Conservation (phyloP, 64 coral and sea anemone species). For the Montipora capricornis region DNA sequence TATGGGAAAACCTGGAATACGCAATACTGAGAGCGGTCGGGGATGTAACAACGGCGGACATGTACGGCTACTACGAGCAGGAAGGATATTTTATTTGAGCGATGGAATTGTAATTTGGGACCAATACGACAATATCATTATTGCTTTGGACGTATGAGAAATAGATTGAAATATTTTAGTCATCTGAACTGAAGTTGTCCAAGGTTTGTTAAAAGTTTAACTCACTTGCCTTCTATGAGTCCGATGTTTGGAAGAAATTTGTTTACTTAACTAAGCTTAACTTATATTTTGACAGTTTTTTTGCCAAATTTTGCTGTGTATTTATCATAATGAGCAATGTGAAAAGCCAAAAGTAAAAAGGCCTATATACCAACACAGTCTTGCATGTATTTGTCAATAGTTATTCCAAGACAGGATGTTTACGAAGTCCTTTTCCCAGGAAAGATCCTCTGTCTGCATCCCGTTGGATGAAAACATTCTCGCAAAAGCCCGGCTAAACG, state of each 20-base stretch:
- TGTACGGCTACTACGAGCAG: slow-evolving; percentile 60
- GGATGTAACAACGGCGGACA: slow-evolving; percentile 33
- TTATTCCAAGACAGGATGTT: neutral
- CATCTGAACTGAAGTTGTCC: too few relatives aligned
- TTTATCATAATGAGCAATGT: neutral
- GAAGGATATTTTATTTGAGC: slow-evolving; percentile 22
- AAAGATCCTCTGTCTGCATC: neutral
- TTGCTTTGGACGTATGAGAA: neutral
- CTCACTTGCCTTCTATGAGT: too few relatives aligned
- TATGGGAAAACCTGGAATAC: slow-evolving; percentile 57
- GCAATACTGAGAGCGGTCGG: slow-evolving; percentile 24
- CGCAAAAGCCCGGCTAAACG: too few relatives aligned
- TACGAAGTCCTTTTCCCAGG: neutral
- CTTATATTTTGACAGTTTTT: too few relatives aligned
- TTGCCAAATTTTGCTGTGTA: neutral
- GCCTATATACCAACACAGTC: neutral
- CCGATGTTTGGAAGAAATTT: too few relatives aligned
- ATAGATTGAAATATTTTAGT: too few relatives aligned
- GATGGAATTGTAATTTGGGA: slow-evolving; percentile 14
- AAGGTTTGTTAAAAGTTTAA: too few relatives aligned
- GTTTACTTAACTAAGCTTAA: too few relatives aligned
- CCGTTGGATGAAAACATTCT: neutral
- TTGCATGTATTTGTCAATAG: neutral
- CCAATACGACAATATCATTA: neutral
- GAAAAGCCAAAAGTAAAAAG: slow-evolving; percentile 15